Percentiles rank a stretch among this genome's conserved stretches.
Conservation (phyloP, 2,888 invertebrate species). For the Nemurella pictetii region DNA sequence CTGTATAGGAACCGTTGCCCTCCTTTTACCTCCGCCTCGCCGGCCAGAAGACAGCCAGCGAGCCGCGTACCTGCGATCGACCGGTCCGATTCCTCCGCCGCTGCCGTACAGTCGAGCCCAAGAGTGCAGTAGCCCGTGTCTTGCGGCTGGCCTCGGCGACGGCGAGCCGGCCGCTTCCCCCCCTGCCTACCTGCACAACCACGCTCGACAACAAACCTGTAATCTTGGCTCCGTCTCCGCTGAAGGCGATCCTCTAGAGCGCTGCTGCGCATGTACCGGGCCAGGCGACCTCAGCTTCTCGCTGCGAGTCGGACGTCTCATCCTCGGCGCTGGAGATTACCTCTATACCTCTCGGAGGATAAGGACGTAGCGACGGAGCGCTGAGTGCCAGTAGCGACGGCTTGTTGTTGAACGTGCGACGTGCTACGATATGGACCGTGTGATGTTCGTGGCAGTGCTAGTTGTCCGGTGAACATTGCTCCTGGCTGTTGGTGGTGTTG, state of each 20-base stretch:
- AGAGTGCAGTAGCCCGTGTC: neutral
- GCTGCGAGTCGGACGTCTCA: neutral
- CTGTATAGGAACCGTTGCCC: neutral
- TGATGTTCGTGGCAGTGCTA: neutral
- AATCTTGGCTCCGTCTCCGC: neutral
- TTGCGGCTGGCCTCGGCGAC: neutral
- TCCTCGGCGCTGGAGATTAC: no score
- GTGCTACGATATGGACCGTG: neutral
- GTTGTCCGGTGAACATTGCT: neutral
- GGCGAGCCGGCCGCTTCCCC: neutral
- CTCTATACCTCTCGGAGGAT: no score
- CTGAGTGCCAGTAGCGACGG: no score
- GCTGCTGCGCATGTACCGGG: neutral
- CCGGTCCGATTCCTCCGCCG: neutral
- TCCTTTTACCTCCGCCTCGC: neutral
- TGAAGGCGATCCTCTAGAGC: neutral
- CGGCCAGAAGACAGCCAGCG: neutral
- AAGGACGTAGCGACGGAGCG: no score
- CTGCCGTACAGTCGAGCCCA: neutral
- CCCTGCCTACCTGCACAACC: slow-evolving; percentile 4
- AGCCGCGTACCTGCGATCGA: neutral
- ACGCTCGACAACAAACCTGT: slow-evolving; percentile 8
- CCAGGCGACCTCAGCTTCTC: slow-evolving; percentile 5
- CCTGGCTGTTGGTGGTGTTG: neutral
- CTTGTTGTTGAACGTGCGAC: no score